Evolutionary conservation across 1,140 invertebrate species (phyloP).

Genomic region (Phenacoccus solenopsis): DNA sequence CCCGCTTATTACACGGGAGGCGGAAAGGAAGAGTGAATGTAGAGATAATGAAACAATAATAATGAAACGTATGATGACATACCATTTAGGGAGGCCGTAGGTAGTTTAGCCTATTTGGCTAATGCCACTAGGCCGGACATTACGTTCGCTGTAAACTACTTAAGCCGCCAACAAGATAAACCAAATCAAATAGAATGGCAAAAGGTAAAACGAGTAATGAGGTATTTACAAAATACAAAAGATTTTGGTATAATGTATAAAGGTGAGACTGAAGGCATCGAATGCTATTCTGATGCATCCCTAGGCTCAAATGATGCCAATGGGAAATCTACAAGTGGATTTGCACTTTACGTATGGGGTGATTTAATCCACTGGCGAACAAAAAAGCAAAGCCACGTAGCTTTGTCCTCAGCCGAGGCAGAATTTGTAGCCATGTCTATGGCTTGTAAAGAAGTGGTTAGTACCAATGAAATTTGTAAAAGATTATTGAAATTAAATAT

Average conservation of each 20-base stretch:
- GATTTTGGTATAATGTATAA: background rate
- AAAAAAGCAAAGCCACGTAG: constrained; percentile 29
- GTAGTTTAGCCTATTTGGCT: constrained; percentile 32
- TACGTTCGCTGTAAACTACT: constrained; percentile 30
- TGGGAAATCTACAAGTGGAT: constrained; percentile 26
- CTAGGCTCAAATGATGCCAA: constrained; percentile 22
- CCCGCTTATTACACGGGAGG: background rate
- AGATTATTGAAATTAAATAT: background rate
- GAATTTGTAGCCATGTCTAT: constrained; percentile 31
- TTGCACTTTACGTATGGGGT: constrained; percentile 24
- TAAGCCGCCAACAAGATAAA: constrained; percentile 27
- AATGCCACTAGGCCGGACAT: constrained; percentile 33
- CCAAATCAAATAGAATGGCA: constrained; percentile 26
- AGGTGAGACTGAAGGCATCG: constrained; percentile 11
- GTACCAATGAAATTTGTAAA: constrained; percentile 24
- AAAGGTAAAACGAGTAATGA: background rate
- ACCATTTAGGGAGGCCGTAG: constrained; percentile 24
- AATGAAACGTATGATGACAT: background rate
- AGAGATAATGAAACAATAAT: background rate
- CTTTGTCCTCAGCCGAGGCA: constrained; percentile 31
- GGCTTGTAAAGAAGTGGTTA: constrained; percentile 28
- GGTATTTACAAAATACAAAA: background rate
- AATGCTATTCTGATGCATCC: constrained; percentile 25
- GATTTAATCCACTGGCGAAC: constrained; percentile 28
- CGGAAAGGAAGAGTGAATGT: background rate